These are phyloP conservation scores for Acronicta leporina DNA, from an alignment of 2,888 invertebrate genomes.

Conservation along the genomic window DNA sequence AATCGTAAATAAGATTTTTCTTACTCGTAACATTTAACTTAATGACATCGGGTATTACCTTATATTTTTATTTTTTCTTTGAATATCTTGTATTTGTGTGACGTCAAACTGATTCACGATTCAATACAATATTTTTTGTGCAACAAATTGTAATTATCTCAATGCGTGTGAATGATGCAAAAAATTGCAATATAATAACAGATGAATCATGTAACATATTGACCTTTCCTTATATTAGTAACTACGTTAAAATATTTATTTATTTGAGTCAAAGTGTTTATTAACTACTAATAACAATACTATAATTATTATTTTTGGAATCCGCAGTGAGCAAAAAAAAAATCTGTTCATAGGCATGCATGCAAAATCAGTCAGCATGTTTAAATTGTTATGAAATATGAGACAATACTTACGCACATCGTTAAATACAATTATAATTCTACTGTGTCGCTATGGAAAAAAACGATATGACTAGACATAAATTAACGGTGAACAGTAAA, in stretches of 20 bases:
- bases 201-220: conserved; percentile 34
- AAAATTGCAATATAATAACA: conserved; percentile 27
- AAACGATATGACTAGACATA: conserved; percentile 30
- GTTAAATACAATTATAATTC: conserved; percentile 31
- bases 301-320: too few relatives aligned
- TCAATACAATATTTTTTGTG: conserved; percentile 26
- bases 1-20: conserved; percentile 7
- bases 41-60: conserved; percentile 15
- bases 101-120: conserved; percentile 40
- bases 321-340: too few relatives aligned
- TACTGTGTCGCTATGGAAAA: conserved; percentile 24
- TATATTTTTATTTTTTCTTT: conserved; percentile 15
- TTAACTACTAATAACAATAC: background rate
- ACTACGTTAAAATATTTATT: conserved; percentile 20
- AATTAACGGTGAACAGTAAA: conserved; percentile 45
- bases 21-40: conserved; percentile 5
- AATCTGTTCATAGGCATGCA: too few relatives aligned
- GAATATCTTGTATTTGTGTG: conserved; percentile 9
- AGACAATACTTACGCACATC: conserved; percentile 2
- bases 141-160: conserved; percentile 37
- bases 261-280: background rate
- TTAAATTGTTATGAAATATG: conserved; percentile 20
- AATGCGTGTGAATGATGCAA: conserved; percentile 45
- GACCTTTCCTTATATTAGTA: conserved; percentile 41
- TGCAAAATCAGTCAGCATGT: background rate